Evolutionary conservation across 2,797 vertebrate species (phyloP).

Genomic region (Eutrigla gurnardus): DNA sequence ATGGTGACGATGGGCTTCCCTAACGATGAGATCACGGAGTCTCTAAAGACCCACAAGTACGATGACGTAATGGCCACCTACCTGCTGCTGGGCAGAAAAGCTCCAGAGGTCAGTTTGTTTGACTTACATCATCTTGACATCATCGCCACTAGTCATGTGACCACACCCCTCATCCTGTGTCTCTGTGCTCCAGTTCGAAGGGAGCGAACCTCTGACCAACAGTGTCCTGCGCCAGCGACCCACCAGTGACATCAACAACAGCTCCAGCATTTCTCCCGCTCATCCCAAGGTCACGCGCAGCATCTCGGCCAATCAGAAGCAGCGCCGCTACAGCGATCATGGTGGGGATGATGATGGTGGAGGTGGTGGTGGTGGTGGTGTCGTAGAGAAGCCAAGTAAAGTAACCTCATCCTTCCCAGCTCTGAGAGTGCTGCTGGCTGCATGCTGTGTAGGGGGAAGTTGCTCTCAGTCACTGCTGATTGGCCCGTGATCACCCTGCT

Average conservation of each 20-base stretch:
- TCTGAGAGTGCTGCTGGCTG: conserved; percentile 80
- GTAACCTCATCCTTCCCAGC: conserved; percentile 76
- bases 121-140: conserved; percentile 6
- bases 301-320: conserved; percentile 96
- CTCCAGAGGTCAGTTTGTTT: conserved; percentile 87
- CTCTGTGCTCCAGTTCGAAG: conserved; percentile 89
- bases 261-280: conserved; percentile 94
- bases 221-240: conserved; percentile 93
- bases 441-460: conserved; percentile 71
- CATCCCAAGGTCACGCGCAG: conserved; percentile 98
- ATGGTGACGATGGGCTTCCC: conserved; percentile 99
- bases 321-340: conserved; percentile 87
- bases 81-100: conserved; percentile 95
- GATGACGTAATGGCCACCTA: conserved; percentile 99
- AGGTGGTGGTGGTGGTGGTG: conserved; percentile 81
- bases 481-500: conserved; percentile 4
- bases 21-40: conserved; percentile 95
- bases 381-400: conserved; percentile 84
- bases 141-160: conserved; percentile 14
- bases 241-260: conserved; percentile 97
- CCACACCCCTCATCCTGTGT: neutral
- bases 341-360: conserved; percentile 83
- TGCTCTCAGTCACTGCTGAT: conserved; percentile 58
- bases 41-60: conserved; percentile 93
- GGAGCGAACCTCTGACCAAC: conserved; percentile 91